phyloP scores from a whole-genome alignment of 23 tunicate species.

The Oikopleura dioica region DNA sequence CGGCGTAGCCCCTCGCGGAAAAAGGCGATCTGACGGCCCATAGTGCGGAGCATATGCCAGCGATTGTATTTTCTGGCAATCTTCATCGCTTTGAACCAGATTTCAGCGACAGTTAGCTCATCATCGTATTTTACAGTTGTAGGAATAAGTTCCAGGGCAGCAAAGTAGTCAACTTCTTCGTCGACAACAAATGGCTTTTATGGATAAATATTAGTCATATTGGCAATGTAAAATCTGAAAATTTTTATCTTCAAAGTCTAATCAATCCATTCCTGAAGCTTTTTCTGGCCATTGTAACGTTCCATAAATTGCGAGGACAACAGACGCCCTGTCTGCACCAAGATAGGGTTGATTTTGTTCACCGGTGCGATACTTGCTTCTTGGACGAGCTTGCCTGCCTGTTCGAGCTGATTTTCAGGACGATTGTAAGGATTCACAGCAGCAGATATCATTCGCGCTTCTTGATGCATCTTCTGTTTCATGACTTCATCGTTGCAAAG shows the following conservation, averaged over 20 bases:
- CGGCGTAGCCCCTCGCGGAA: not conserved
- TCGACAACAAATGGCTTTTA: too few relatives aligned
- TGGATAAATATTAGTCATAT: too few relatives aligned
- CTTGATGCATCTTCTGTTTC: not conserved
- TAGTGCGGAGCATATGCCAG: not conserved
- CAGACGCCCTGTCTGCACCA: not conserved
- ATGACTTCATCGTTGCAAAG: not conserved
- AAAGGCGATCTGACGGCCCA: not conserved
- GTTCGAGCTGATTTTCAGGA: not conserved
- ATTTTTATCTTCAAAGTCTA: too few relatives aligned
- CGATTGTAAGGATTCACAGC: conserved; percentile 8
- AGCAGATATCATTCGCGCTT: conserved; percentile 10
- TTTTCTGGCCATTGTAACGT: not conserved
- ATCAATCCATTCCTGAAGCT: too few relatives aligned
- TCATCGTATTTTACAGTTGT: not conserved
- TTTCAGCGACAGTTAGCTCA: not conserved
- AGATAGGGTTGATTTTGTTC: not conserved
- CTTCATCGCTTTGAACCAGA: not conserved
- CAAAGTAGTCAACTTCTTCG: too few relatives aligned
- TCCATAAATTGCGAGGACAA: not conserved
- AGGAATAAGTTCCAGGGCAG: not conserved
- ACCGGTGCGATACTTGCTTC: not conserved
- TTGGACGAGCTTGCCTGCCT: not conserved
- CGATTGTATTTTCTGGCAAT: not conserved
- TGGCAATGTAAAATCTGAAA: too few relatives aligned